phyloP scores from a whole-genome alignment of 2,888 invertebrate species.

The Xestia c-nigrum region DNA sequence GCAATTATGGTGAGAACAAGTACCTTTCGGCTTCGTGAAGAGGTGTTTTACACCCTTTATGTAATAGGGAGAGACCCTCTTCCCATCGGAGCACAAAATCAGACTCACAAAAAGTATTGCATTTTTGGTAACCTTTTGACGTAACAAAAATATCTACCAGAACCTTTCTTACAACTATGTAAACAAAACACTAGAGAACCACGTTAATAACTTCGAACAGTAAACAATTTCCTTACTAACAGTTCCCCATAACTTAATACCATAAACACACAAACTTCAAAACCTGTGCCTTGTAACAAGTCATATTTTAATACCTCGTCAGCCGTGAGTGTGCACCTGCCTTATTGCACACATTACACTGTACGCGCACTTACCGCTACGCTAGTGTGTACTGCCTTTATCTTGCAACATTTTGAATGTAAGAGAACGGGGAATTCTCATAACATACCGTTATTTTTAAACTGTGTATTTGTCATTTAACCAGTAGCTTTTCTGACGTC shows the following conservation, averaged over 20 bases:
- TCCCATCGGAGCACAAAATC: neutral
- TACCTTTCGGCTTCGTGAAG: too few species aligned
- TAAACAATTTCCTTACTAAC: conserved; percentile 30
- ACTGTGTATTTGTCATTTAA: conserved; percentile 5
- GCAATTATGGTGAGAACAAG: too few species aligned
- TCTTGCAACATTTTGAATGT: conserved; percentile 51
- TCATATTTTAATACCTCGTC: conserved; percentile 26
- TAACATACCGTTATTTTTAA: conserved; percentile 44
- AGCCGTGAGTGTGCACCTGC: conserved; percentile 25
- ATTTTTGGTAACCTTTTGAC: neutral
- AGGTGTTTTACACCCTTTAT: too few species aligned
- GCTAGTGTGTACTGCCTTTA: conserved; percentile 36
- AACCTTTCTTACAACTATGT: conserved; percentile 1
- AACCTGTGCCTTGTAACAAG: conserved; percentile 26
- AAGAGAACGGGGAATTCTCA: conserved; percentile 30
- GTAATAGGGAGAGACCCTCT: neutral
- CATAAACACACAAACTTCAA: conserved; percentile 38
- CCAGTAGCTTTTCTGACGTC: neutral
- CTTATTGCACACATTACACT: conserved; percentile 24
- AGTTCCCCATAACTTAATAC: neutral
- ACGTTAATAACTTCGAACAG: conserved; percentile 14
- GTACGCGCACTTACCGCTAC: conserved; percentile 31
- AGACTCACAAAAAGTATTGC: neutral
- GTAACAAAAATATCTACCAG: neutral
- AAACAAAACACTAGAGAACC: conserved; percentile 2